Base-by-base conservation (phyloP, 2,113 vertebrate species). In the Beaufortia kweichowensis region DNA sequence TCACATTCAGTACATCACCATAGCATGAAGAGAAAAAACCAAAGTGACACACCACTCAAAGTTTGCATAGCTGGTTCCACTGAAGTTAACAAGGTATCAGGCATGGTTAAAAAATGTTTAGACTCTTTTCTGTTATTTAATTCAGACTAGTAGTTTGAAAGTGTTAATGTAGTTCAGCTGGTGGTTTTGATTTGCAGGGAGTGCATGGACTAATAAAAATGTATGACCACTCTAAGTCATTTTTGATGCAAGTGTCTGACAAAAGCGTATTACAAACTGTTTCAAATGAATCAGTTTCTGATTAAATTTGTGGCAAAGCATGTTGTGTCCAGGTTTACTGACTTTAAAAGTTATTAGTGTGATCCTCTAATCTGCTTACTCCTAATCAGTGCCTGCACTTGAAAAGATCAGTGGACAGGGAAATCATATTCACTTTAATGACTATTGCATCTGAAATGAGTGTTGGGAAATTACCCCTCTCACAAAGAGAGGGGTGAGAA, bases 31-130 rank as follows among this genome's bases (percentile, higher is more conserved):
- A 29, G 70, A 6, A 55, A 8, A 19, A 55, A 24, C 48, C 55
- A 55, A 69, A 55, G 48, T 33, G 57, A 61, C 81, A 82, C 29
- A 14, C 41, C 70, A 43, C 57, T 39, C 23, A 79, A 57, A 78
- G 71, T 90, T 90, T 90, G 89, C 85, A 85, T 88, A 91, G 87
- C 84, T 87, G 84, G 82, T 73, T 81, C 78, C 81, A 83, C 71
- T 88, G 86, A 86, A 90, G 72, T 88, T 86, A 78, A 84, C 77
- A 76, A 81, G 74, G 73, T 79, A 67, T 62, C 85, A 77, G 86
- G 60, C 79, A 84, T 24, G 77, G 84, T 85, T 84, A 80, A 82
- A 63, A 85, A 80, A 61, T 28, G 57, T 17, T 4, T 48, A 5
- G 3, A 21, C 8, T 35, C 17, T 19, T 62, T 70, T 39, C 3